Conservation (phyloP, 1,140 invertebrate species). For the Tribolium madens region DNA sequence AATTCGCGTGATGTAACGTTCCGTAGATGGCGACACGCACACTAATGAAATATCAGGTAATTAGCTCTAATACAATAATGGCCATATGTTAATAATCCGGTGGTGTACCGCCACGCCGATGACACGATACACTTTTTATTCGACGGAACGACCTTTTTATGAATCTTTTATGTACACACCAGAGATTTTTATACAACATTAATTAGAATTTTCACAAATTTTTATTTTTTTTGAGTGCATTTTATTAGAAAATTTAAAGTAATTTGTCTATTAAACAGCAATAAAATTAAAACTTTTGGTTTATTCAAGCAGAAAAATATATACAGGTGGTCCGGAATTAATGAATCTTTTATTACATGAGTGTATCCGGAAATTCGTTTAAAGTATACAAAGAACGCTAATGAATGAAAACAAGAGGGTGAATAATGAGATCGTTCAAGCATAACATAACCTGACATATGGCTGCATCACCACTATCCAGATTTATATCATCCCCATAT, state of each 20-base stretch:
- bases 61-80: slow-evolving; percentile 62
- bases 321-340: not conserved
- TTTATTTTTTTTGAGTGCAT: slow-evolving; percentile 35
- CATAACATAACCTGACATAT: slow-evolving; percentile 52
- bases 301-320: not conserved
- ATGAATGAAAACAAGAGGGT: slow-evolving; percentile 52
- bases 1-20: slow-evolving; percentile 47
- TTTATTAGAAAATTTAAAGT: too few species aligned
- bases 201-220: slow-evolving; percentile 30
- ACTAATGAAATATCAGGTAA: slow-evolving; percentile 60
- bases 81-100: slow-evolving; percentile 61
- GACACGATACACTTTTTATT: slow-evolving; percentile 49
- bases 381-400: slow-evolving; percentile 47
- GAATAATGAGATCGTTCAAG: slow-evolving; percentile 45
- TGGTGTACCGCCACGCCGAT: slow-evolving; percentile 44
- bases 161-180: slow-evolving; percentile 42
- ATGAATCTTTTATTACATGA: slow-evolving; percentile 27
- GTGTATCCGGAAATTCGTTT: slow-evolving; percentile 37
- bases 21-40: slow-evolving; percentile 50
- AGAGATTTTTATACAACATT: slow-evolving; percentile 41
- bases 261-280: too few species aligned
- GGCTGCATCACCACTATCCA: slow-evolving; percentile 48
- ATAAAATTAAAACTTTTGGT: too few species aligned
- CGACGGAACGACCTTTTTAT: slow-evolving; percentile 33
- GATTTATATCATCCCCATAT: slow-evolving; percentile 49